phyloP scores from a whole-genome alignment of 2,888 invertebrate genomes.

The Deladenus siricidicola region DNA sequence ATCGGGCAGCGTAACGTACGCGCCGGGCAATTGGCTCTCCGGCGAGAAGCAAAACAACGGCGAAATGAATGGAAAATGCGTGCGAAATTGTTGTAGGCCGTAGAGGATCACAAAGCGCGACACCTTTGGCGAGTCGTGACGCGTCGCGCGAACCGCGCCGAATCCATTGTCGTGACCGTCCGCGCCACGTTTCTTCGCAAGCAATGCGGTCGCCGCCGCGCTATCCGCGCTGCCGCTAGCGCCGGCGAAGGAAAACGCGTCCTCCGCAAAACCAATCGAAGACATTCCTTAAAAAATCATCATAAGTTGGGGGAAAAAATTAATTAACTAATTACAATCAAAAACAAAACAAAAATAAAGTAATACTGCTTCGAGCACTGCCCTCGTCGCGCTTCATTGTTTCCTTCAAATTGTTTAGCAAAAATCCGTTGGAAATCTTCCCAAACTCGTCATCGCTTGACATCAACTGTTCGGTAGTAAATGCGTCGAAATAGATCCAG shows the following conservation, averaged over 20 bases:
- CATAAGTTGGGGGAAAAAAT: too few relatives aligned
- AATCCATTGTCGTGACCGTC: not conserved
- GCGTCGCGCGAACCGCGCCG: not conserved
- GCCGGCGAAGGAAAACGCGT: not conserved
- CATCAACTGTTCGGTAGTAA: slow-evolving; percentile 32
- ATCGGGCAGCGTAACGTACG: slow-evolving; percentile 27
- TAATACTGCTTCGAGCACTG: slow-evolving; percentile 2
- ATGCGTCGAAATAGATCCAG: slow-evolving; percentile 43
- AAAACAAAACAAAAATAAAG: not conserved
- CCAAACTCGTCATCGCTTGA: slow-evolving; percentile 21
- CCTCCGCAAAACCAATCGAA: not conserved
- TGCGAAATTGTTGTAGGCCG: slow-evolving; percentile 34
- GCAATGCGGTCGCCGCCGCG: not conserved
- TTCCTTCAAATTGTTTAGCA: slow-evolving; percentile 17
- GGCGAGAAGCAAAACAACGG: slow-evolving; percentile 26
- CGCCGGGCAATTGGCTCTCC: slow-evolving; percentile 16
- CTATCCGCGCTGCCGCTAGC: not conserved
- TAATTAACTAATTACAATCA: not conserved
- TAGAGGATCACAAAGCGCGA: slow-evolving; percentile 36
- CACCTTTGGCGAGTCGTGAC: not conserved
- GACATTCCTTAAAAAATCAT: not conserved
- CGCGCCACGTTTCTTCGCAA: too few relatives aligned
- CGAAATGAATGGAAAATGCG: slow-evolving; percentile 34
- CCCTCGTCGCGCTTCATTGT: slow-evolving; percentile 13
- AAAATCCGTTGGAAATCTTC: slow-evolving; percentile 11